These are phyloP conservation scores for Cephus nigrinus DNA, from an alignment of 2,888 invertebrate genomes.

Conservation along the genomic window DNA sequence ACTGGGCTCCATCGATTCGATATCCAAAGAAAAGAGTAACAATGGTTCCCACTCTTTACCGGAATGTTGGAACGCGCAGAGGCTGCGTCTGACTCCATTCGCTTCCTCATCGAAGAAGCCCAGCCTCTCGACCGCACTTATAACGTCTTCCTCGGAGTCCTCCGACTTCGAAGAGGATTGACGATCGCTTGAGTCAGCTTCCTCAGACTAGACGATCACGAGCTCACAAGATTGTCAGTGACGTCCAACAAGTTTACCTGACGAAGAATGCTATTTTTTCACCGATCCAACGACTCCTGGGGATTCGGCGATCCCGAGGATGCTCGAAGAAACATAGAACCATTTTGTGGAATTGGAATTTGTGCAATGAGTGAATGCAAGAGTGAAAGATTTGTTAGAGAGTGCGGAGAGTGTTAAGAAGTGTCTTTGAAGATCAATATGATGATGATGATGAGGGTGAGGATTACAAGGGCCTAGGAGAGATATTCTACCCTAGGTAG, in stretches of 20 bases:
- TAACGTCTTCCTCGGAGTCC: slow-evolving; percentile 73
- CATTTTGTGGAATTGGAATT: background rate
- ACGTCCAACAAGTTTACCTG: slow-evolving; percentile 20
- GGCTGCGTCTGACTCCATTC: slow-evolving; percentile 51
- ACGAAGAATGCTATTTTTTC: slow-evolving; percentile 10
- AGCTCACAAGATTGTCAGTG: slow-evolving; percentile 21
- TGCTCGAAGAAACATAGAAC: background rate
- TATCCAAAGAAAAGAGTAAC: slow-evolving; percentile 44
- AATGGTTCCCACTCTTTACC: slow-evolving; percentile 56
- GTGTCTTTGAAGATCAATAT: background rate
- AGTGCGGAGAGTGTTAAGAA: background rate
- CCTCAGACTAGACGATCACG: slow-evolving; percentile 19
- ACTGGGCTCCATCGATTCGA: slow-evolving; percentile 67
- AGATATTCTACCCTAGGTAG: background rate
- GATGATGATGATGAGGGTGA: background rate
- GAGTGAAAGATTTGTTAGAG: background rate
- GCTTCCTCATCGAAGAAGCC: slow-evolving; percentile 69
- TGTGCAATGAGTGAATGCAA: background rate
- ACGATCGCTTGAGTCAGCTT: slow-evolving; percentile 50
- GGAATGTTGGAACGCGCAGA: slow-evolving; percentile 57
- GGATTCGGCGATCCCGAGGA: background rate
- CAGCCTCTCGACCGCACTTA: slow-evolving; percentile 73
- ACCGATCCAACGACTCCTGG: background rate
- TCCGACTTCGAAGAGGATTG: slow-evolving; percentile 60
- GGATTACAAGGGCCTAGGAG: background rate